A percentile compares a stretch with the other conserved stretches of the same genome.
phyloP scores from a whole-genome alignment of 2,888 invertebrate genomes.

The Drosophila bunnanda region DNA sequence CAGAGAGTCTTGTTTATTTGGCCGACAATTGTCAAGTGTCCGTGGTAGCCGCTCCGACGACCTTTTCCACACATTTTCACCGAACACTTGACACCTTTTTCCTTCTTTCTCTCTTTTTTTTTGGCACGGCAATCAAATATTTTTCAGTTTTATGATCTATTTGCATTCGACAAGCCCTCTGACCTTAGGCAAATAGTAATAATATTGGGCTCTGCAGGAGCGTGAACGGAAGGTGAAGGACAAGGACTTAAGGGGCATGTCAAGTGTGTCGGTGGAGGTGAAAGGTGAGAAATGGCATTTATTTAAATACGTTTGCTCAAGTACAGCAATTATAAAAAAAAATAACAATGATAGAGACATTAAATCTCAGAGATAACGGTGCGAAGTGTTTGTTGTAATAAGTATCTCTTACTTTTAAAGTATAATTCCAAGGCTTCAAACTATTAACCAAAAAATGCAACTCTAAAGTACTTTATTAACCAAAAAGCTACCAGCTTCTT shows the following conservation, averaged over 20 bases:
- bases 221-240: conserved; percentile 12
- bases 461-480: too few species aligned
- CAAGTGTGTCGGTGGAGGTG: conserved; percentile 16
- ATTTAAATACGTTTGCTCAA: conserved; percentile 1
- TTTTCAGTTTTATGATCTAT: conserved; percentile 60
- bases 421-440: not conserved
- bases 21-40: conserved; percentile 40
- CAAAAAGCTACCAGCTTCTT: not conserved
- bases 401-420: not conserved
- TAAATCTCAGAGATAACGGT: not conserved
- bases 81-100: conserved; percentile 64
- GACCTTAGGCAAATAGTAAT: conserved; percentile 64
- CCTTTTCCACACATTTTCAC: conserved; percentile 57
- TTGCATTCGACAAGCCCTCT: conserved; percentile 55
- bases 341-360: not conserved
- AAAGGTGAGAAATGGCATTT: conserved; percentile 4
- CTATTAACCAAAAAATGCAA: not conserved
- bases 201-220: conserved; percentile 39
- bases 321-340: not conserved
- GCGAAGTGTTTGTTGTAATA: not conserved
- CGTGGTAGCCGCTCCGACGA: conserved; percentile 31
- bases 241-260: not conserved
- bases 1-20: conserved; percentile 30
- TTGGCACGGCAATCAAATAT: conserved; percentile 41
- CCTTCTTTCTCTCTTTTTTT: conserved; percentile 1